phyloP scores from a whole-genome alignment of 2,888 invertebrate genomes.

The Sylvicola cinctus region DNA sequence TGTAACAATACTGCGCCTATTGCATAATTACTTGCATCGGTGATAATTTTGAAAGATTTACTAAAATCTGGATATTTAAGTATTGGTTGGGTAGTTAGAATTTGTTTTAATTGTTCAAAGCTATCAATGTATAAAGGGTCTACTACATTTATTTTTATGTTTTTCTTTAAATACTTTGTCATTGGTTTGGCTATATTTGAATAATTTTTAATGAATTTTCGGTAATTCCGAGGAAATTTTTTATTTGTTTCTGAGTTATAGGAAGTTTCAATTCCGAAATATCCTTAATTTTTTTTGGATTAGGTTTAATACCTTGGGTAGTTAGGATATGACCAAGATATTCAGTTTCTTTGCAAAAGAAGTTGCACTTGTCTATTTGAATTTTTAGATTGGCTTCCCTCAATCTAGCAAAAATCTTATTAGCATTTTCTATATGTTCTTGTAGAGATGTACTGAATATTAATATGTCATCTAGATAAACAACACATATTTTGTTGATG shows the following conservation, averaged over 20 bases:
- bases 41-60: neutral
- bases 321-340: neutral
- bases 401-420: conserved; percentile 4
- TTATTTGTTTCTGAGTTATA: too few relatives aligned
- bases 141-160: neutral
- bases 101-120: neutral
- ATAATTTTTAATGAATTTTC: neutral
- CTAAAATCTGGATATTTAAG: neutral
- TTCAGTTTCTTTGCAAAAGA: neutral
- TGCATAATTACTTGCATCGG: neutral
- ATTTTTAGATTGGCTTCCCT: conserved; percentile 7
- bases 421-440: conserved; percentile 7
- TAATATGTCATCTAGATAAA: conserved; percentile 14
- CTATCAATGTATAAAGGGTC: neutral
- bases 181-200: neutral
- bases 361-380: conserved; percentile 6
- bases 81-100: neutral
- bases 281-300: too few relatives aligned
- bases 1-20: neutral
- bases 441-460: conserved; percentile 7
- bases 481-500: too few relatives aligned
- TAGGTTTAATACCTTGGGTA: too few relatives aligned
- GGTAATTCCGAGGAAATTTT: too few relatives aligned
- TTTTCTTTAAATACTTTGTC: neutral
- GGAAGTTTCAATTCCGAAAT: too few relatives aligned